phyloP scores from a whole-genome alignment of 2,113 vertebrate genomes.

The Telmatochromis sp. region DNA sequence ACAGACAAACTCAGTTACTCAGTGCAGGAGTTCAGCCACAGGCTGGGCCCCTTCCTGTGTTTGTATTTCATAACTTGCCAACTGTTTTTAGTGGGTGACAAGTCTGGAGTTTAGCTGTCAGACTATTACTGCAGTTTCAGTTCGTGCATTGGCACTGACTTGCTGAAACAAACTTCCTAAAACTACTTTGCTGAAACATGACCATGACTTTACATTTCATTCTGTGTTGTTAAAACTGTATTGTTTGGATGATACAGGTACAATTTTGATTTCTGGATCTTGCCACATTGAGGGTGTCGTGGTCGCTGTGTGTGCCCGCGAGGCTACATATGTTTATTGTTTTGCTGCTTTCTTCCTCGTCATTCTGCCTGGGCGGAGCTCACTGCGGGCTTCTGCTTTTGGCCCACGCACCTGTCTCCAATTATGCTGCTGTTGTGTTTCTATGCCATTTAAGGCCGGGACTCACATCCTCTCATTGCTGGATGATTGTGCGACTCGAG shows the following conservation, averaged over 20 bases:
- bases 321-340: not conserved
- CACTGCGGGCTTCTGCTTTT: not conserved
- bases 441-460: not conserved
- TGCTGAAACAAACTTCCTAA: not conserved
- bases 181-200: not conserved
- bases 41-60: not conserved
- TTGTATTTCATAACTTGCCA: not conserved
- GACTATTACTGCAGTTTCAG: not conserved
- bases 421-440: not conserved
- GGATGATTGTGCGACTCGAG: not conserved
- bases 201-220: not conserved
- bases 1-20: not conserved
- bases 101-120: not conserved
- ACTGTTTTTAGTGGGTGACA: not conserved
- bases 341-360: not conserved
- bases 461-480: not conserved
- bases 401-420: not conserved
- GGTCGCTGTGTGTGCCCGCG: not conserved
- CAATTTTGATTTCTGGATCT: not conserved
- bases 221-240: not conserved
- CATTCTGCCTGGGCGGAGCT: not conserved
- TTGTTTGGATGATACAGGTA: not conserved
- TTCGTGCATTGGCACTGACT: not conserved
- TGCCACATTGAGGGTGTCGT: not conserved
- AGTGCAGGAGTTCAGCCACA: not conserved